Evolutionary conservation across 2,888 invertebrate species (phyloP), one percentile per base, ranked within the genome.

Genomic region (Caenorhabditis imperialis): DNA sequence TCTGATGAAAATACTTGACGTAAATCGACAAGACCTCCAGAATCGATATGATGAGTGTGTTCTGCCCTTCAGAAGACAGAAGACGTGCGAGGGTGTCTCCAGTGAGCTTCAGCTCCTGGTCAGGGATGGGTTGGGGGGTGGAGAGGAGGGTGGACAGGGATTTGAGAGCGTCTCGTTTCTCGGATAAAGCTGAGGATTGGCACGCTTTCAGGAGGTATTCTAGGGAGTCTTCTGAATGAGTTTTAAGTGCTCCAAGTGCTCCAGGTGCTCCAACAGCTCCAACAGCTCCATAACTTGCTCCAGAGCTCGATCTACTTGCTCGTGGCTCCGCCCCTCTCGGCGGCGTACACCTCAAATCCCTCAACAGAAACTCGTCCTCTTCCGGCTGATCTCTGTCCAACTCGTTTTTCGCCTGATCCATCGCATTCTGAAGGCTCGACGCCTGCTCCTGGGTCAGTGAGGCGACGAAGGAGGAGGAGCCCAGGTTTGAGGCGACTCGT

Each of bases 21-120:
- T 62, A 62, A 1, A 42, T 16, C 4, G 55, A 40, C 1, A 63
- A 62, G 0, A 51, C 22, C n/a, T 74, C 74, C 16, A 74, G 48
- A 27, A 69, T 63, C 5, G 51, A 48, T 0, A 74, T 33, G 14
- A 74, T 50, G 14, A 62, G 27, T 1, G 67, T 67, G n/a, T 40
- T 60, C 12, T 74, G 67, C 1, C 73, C 73, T 38, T 74, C 74
- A 4, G 74, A 61, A 4, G 74, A 61, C 7, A 74, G 45, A 27
- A 74, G 53, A 7, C 69, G 44, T 14, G 51, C 30, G 16, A 74
- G 20, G 1, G 65, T 61, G 38, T 74, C 74, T 14, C 74, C 74
- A 30, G 69, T 67, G n/a, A 51, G 25, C 20, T 62, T 69, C 16
- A 60, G 37, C 6, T 74, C 74, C 10, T 47, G n/a, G 0, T 44